Conservation (phyloP, 2,113 vertebrate genomes). For the Numida meleagris region DNA sequence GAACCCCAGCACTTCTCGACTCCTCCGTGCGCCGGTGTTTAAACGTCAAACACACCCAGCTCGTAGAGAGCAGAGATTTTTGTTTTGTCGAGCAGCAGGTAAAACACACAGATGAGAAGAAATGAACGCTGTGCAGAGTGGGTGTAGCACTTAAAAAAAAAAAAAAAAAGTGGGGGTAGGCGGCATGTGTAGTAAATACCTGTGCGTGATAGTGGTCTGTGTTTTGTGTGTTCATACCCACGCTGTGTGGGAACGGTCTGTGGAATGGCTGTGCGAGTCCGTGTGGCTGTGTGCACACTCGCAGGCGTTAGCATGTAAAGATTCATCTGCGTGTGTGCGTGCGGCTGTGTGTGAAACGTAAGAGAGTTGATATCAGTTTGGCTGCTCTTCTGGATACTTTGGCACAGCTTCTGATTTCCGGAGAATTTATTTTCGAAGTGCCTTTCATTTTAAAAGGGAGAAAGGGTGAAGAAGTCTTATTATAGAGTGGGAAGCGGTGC, state of each 20-base stretch:
- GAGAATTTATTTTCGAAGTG: background rate
- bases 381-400: background rate
- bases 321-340: background rate
- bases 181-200: background rate
- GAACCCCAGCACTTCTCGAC: background rate
- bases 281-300: background rate
- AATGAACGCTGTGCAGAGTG: background rate
- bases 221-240: conserved; percentile 45
- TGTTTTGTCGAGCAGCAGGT: background rate
- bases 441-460: background rate
- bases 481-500: conserved; percentile 45
- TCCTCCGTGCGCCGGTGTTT: background rate
- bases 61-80: background rate
- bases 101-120: background rate
- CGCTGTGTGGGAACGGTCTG: too few species aligned
- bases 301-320: background rate
- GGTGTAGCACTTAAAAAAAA: background rate
- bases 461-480: conserved; percentile 15
- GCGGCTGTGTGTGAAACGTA: background rate
- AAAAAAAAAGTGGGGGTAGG: background rate
- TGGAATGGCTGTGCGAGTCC: background rate
- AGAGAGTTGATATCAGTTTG: background rate
- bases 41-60: background rate
- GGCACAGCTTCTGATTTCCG: background rate
- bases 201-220: background rate